Evolutionary conservation across 2,113 vertebrate genomes (phyloP).

Genomic region (Syrrhaptes paradoxus): DNA sequence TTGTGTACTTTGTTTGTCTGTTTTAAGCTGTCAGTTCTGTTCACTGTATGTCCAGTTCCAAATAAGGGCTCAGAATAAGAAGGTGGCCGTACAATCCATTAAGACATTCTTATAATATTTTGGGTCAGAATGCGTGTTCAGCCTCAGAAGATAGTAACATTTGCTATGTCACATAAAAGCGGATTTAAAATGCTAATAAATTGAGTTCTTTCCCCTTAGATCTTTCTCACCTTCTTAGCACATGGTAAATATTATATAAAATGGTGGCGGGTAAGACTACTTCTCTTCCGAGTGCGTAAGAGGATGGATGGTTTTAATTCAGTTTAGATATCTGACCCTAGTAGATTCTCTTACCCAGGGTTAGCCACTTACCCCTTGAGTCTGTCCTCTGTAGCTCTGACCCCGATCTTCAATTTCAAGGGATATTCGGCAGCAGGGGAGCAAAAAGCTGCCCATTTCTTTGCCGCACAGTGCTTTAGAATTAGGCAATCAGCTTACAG

Average conservation of each 20-base stretch:
- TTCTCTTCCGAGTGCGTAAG: conserved; percentile 4
- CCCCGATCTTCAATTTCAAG: conserved; percentile 43
- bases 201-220: background rate
- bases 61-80: background rate
- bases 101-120: background rate
- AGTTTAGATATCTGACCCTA: conserved; percentile 4
- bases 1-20: background rate
- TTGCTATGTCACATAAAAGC: background rate
- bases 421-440: background rate
- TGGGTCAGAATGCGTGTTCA: background rate
- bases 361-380: background rate
- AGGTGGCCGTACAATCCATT: background rate
- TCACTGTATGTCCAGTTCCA: background rate
- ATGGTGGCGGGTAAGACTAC: background rate
- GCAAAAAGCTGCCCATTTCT: background rate
- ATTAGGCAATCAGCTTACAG: conserved; percentile 16
- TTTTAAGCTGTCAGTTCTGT: background rate
- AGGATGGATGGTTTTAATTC: conserved; percentile 27
- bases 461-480: background rate
- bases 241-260: background rate
- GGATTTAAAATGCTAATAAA: conserved; percentile 46
- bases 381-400: background rate
- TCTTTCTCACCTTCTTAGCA: background rate
- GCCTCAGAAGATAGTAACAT: background rate
- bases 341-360: background rate